phyloP scores from a whole-genome alignment of 2,888 invertebrate species.

The Ctenicera cuprea region DNA sequence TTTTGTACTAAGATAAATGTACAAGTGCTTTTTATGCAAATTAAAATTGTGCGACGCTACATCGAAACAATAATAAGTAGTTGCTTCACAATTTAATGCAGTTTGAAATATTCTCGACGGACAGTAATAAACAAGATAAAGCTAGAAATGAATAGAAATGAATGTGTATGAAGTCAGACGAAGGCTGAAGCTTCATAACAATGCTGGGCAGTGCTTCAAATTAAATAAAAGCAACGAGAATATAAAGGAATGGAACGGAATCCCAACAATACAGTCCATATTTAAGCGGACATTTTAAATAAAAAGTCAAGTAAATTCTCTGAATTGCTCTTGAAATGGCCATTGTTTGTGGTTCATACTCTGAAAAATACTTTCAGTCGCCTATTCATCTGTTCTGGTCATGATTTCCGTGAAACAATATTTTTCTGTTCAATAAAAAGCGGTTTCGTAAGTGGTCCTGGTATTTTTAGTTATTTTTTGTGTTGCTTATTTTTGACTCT shows the following conservation, averaged over 20 bases:
- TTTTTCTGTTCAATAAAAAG: not conserved
- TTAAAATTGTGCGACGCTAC: conserved; percentile 46
- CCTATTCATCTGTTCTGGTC: conserved; percentile 1
- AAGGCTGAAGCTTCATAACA: conserved; percentile 16
- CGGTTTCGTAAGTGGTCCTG: not conserved
- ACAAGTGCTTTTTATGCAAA: conserved; percentile 51
- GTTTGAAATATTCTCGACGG: conserved; percentile 22
- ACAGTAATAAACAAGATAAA: conserved; percentile 51
- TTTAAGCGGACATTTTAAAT: conserved; percentile 28
- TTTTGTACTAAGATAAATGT: conserved; percentile 53
- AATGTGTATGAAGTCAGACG: conserved; percentile 38
- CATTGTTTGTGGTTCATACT: conserved; percentile 19
- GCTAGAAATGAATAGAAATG: conserved; percentile 42
- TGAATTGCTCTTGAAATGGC: conserved; percentile 17
- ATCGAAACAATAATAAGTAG: conserved; percentile 40
- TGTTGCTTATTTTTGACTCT: not conserved
- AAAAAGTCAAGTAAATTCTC: conserved; percentile 29
- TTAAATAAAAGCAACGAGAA: conserved; percentile 53
- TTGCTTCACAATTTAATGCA: conserved; percentile 40
- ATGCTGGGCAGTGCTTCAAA: conserved; percentile 52
- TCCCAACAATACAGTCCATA: conserved; percentile 27
- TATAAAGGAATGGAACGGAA: conserved; percentile 28
- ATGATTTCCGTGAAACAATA: not conserved
- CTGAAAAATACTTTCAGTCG: conserved; percentile 8
- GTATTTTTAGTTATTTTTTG: no score